Percentiles rank a stretch among this genome's conserved stretches.
These are phyloP conservation scores for Oreochromis aureus DNA, from an alignment of 2,113 vertebrate genomes.

Conservation along the genomic window DNA sequence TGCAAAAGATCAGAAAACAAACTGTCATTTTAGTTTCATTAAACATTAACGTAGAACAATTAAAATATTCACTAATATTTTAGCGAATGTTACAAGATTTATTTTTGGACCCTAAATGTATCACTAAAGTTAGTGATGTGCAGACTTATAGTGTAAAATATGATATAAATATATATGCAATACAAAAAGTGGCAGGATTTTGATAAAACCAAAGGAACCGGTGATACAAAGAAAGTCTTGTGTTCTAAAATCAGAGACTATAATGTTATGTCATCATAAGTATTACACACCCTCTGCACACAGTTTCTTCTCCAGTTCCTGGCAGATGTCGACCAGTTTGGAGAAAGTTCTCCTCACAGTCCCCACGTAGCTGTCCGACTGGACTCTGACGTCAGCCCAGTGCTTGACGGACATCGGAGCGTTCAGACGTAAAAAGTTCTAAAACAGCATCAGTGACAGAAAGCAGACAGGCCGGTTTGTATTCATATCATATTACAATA, in stretches of 20 bases:
- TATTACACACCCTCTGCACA: conserved; percentile 9
- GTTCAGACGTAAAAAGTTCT: conserved; percentile 19
- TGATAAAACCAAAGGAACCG: background rate
- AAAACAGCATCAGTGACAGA: background rate
- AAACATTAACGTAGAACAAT: background rate
- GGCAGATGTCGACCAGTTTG: conserved; percentile 17
- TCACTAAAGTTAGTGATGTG: background rate
- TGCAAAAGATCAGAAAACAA: background rate
- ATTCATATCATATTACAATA: background rate
- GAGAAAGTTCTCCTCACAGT: conserved; percentile 1
- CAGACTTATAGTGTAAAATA: background rate
- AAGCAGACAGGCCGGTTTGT: background rate
- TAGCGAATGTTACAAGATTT: background rate
- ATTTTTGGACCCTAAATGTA: background rate
- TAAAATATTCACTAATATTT: background rate
- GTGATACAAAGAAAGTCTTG: background rate
- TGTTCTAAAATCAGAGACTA: background rate
- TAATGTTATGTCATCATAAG: background rate
- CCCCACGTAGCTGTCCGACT: background rate
- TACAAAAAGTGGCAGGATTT: background rate
- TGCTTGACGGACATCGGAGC: background rate
- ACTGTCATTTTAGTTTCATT: background rate
- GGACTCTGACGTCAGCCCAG: conserved; percentile 27
- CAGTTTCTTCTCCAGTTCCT: background rate
- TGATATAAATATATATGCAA: background rate